Percentiles rank a stretch among this genome's conserved stretches.
Evolutionary conservation across 1,140 invertebrate genomes (phyloP).

Genomic region (Thereuonema tuberculata): DNA sequence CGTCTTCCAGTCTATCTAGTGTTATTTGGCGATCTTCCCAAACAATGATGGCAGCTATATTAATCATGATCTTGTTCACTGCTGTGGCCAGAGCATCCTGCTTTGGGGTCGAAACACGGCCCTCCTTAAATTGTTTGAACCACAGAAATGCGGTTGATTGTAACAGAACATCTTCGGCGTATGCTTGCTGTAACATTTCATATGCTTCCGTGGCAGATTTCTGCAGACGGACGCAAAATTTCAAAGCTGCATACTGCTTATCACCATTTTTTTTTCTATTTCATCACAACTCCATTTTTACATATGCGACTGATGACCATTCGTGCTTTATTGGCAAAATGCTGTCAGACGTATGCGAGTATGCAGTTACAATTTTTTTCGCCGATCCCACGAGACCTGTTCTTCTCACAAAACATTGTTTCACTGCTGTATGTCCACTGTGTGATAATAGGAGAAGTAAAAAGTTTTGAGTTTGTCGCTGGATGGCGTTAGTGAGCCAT

Average conservation of each 20-base stretch:
- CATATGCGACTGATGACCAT: background rate
- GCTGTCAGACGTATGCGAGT: too few relatives aligned
- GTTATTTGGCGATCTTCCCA: background rate
- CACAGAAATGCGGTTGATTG: background rate
- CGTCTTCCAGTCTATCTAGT: background rate
- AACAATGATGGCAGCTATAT: background rate
- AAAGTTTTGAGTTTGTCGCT: too few relatives aligned
- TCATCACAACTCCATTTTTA: background rate
- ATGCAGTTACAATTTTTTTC: too few relatives aligned
- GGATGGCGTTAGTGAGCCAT: too few relatives aligned
- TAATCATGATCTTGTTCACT: background rate
- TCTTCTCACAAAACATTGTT: too few relatives aligned
- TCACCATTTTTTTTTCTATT: background rate
- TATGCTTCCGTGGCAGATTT: background rate
- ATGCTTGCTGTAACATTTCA: background rate
- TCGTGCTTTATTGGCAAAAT: background rate
- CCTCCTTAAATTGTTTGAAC: background rate
- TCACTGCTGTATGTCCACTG: too few relatives aligned
- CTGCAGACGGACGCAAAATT: background rate
- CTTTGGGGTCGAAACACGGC: background rate
- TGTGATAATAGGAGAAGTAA: too few relatives aligned
- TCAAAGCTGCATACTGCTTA: background rate
- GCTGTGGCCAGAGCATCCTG: background rate
- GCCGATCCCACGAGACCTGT: too few relatives aligned
- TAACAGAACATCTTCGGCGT: background rate